A percentile compares a stretch with the other conserved stretches of the same genome.
These are phyloP conservation scores for Chloebia gouldiae DNA, from an alignment of 2,113 vertebrate genomes.

Conservation along the genomic window DNA sequence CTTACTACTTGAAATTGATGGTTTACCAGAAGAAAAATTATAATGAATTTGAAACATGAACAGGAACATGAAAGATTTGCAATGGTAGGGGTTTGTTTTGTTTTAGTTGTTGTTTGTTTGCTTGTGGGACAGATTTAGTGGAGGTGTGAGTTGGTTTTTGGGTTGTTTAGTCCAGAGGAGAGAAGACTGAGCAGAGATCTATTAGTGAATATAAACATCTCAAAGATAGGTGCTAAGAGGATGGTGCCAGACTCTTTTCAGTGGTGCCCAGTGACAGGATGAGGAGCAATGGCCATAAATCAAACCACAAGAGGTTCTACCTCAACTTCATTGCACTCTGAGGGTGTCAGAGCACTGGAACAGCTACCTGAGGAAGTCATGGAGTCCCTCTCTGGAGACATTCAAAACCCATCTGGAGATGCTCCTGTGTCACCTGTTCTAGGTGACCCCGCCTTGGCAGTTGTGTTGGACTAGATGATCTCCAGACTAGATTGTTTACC, in stretches of 20 bases:
- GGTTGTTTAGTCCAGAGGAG: not conserved
- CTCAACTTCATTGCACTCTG: not conserved
- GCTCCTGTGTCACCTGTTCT: not conserved
- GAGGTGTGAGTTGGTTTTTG: not conserved
- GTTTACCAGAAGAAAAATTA: not conserved
- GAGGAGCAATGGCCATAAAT: not conserved
- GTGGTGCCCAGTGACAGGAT: not conserved
- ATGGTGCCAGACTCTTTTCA: not conserved
- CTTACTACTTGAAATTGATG: not conserved
- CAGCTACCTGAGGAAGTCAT: not conserved
- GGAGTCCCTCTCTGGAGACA: not conserved
- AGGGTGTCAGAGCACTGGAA: not conserved
- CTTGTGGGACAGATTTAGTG: not conserved
- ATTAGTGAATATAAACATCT: not conserved
- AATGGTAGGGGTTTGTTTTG: not conserved
- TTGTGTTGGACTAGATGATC: not conserved
- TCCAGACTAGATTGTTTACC: not conserved
- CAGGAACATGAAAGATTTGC: not conserved
- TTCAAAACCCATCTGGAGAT: not conserved
- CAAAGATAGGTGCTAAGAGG: not conserved
- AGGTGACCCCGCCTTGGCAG: not conserved
- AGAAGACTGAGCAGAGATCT: not conserved
- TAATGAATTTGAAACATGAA: not conserved
- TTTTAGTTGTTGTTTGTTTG: not conserved
- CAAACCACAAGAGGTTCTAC: not conserved